These are phyloP conservation scores for Progne subis DNA, from an alignment of 2,113 vertebrate species.

Conservation along the genomic window DNA sequence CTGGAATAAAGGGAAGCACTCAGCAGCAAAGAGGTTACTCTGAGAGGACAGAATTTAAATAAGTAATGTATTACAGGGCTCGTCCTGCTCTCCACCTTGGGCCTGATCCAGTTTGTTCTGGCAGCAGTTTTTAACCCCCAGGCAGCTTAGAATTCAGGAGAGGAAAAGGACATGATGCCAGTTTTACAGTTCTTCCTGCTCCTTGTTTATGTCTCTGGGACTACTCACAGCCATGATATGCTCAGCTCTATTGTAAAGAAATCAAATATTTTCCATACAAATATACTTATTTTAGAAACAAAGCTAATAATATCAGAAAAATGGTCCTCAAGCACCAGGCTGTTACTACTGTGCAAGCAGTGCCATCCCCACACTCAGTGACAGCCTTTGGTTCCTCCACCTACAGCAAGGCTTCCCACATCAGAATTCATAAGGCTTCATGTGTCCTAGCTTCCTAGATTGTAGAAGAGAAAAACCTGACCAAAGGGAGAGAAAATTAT, in stretches of 20 bases:
- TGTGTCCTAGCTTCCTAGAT: fast-evolving
- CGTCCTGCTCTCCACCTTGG: neutral
- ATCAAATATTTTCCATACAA: neutral
- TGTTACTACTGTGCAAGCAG: neutral
- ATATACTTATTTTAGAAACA: neutral
- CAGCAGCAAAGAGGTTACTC: neutral
- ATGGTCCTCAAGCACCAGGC: neutral
- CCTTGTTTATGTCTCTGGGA: neutral
- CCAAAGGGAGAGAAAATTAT: neutral
- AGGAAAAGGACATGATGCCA: neutral
- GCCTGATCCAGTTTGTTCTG: neutral
- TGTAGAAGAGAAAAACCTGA: neutral
- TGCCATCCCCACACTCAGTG: neutral
- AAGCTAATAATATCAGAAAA: neutral
- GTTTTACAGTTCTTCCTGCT: neutral
- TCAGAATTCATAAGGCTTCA: neutral
- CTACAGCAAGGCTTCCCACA: neutral
- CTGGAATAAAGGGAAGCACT: neutral
- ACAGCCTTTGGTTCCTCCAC: neutral
- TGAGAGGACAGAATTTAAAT: neutral
- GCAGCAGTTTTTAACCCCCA: neutral
- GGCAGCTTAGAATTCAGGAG: neutral
- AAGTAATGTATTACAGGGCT: neutral
- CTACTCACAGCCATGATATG: neutral
- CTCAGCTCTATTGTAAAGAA: neutral